These are phyloP conservation scores for Etheostoma perlongum DNA, from an alignment of 2,797 vertebrate species.

Conservation along the genomic window DNA sequence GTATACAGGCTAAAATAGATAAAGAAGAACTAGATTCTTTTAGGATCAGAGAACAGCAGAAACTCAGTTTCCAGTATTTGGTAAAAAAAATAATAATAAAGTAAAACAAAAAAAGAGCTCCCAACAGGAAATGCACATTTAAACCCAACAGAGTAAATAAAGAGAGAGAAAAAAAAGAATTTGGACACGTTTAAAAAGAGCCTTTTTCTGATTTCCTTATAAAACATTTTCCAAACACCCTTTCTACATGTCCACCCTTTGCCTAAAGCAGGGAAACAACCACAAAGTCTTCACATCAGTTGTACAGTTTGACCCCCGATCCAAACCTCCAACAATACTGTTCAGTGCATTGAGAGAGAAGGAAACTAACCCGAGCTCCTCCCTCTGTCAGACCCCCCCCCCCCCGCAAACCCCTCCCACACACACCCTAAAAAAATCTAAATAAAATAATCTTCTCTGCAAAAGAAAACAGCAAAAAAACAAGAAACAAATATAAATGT, in stretches of 20 bases:
- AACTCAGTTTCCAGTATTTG: constrained; percentile 78
- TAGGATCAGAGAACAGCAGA: constrained; percentile 74
- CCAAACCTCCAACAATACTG: constrained; percentile 63
- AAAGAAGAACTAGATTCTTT: constrained; percentile 70
- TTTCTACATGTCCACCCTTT: constrained; percentile 58
- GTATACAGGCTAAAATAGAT: constrained; percentile 69
- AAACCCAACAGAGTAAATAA: constrained; percentile 57
- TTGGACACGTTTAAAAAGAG: constrained; percentile 74
- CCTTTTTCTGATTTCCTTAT: constrained; percentile 71
- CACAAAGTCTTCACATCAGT: constrained; percentile 67
- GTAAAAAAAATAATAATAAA: constrained; percentile 35
- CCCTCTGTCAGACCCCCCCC: constrained; percentile 45
- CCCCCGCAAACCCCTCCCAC: constrained; percentile 26
- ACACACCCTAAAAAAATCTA: constrained; percentile 66
- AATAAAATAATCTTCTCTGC: constrained; percentile 82
- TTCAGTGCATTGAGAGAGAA: constrained; percentile 81
- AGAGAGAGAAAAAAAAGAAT: constrained; percentile 35
- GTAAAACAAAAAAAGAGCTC: constrained; percentile 8
- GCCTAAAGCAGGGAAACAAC: constrained; percentile 53
- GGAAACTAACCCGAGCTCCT: constrained; percentile 50
- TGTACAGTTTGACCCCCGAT: constrained; percentile 64
- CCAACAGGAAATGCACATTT: constrained; percentile 67
- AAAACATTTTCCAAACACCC: constrained; percentile 63
- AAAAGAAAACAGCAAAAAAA: constrained; percentile 80
- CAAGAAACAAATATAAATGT: constrained; percentile 82